These are phyloP conservation scores for Lissocephala sabroskyi DNA, from an alignment of 2,888 invertebrate species.

Conservation along the genomic window DNA sequence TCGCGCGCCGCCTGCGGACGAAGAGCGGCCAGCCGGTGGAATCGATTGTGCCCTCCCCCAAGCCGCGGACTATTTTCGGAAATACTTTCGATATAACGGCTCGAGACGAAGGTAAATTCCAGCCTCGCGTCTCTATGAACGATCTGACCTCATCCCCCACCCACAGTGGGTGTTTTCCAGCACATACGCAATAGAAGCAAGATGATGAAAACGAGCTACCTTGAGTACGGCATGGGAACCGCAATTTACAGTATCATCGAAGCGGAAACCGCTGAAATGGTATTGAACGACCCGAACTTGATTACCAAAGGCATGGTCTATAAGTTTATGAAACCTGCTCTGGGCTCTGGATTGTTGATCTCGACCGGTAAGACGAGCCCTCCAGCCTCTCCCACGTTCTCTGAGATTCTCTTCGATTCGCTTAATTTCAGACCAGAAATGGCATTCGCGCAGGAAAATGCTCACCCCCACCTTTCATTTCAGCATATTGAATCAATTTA, in stretches of 20 bases:
- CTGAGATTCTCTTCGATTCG: neutral
- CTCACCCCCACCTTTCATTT: slow-evolving; percentile 67
- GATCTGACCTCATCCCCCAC: no score
- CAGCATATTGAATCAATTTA: slow-evolving; percentile 59
- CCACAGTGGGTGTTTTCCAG: slow-evolving; percentile 46
- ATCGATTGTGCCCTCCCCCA: slow-evolving; percentile 31
- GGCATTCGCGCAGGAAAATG: slow-evolving; percentile 62
- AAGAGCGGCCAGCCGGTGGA: slow-evolving; percentile 49
- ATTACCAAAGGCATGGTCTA: slow-evolving; percentile 55
- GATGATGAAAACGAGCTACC: slow-evolving; percentile 33
- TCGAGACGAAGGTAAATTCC: no score
- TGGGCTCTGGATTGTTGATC: slow-evolving; percentile 53
- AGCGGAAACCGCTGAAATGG: slow-evolving; percentile 48
- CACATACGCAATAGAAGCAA: slow-evolving; percentile 20
- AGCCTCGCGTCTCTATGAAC: no score
- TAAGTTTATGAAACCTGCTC: slow-evolving; percentile 50
- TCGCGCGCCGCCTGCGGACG: slow-evolving; percentile 44
- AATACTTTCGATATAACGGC: slow-evolving; percentile 60
- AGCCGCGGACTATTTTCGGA: slow-evolving; percentile 54
- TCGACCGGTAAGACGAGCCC: slow-evolving; percentile 40
- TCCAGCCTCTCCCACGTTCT: neutral
- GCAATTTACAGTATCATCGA: slow-evolving; percentile 51
- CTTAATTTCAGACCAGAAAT: slow-evolving; percentile 47
- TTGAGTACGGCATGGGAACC: slow-evolving; percentile 38
- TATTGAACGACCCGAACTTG: slow-evolving; percentile 51